Evolutionary conservation across 2,113 vertebrate species (phyloP).

Genomic region (Delphinus delphis): DNA sequence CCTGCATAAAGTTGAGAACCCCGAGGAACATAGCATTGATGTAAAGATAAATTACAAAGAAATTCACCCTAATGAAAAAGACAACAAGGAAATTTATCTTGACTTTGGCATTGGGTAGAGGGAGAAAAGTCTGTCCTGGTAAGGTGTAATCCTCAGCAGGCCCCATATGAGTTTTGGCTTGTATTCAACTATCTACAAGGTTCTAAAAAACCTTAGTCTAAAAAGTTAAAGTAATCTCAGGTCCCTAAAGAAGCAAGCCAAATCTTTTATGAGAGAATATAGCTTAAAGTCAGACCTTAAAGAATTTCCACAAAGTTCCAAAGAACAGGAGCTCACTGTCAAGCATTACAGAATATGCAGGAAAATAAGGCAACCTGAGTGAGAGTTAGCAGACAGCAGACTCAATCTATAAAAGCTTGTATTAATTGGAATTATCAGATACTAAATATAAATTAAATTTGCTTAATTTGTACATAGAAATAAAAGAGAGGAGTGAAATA

Average conservation of each 20-base stretch:
- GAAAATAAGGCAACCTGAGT: background rate
- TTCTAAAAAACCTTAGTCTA: conserved; percentile 41
- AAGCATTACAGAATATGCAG: background rate
- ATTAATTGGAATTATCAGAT: background rate
- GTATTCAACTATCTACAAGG: conserved; percentile 20
- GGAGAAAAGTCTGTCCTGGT: background rate
- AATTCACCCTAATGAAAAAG: conserved; percentile 11
- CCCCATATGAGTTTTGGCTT: background rate
- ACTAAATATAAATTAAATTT: background rate
- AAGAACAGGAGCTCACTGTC: background rate
- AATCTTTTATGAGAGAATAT: conserved; percentile 48
- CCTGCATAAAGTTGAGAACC: background rate
- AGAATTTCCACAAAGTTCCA: background rate
- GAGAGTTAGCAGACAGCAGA: background rate
- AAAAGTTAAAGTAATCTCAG: conserved; percentile 36
- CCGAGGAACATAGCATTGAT: background rate
- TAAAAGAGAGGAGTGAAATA: background rate
- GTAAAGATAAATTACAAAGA: background rate
- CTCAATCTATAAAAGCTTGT: background rate
- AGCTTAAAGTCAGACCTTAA: conserved; percentile 27
- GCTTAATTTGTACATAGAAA: background rate
- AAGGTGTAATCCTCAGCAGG: background rate
- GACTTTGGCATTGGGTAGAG: background rate
- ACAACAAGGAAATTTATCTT: background rate
- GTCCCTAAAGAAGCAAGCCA: conserved; percentile 20